Evolutionary conservation across 2,888 invertebrate genomes (phyloP), one percentile per base, ranked within the genome.

Genomic region (Lepidonotus clava): DNA sequence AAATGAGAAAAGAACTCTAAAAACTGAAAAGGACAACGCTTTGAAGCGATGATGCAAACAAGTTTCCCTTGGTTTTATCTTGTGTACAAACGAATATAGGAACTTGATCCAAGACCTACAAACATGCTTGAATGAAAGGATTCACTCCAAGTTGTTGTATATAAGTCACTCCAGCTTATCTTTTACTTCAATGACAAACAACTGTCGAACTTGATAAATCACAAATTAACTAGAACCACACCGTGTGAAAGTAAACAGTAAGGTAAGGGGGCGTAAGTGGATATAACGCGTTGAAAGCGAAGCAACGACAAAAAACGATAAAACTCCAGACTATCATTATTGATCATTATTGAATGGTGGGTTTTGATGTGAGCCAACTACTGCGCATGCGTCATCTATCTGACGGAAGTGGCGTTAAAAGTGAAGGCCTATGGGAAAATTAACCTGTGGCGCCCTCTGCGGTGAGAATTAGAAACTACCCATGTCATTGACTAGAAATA

Each of bases 401-500:
- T n/a, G n/a, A n/a, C n/a, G n/a, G n/a, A n/a, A 61, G 61, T 24
- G 24, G 61, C 28, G 24, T 61, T 61, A 61, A 61, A 61, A 71
- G 61, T 61, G 61, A 71, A 71, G 71, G 71, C 71, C 38, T 71
- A 71, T 32, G 71, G 71, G 71, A 36, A 71, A 71, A 11, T 46
- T 18, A 56, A 71, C 71, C 71, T 38, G 38, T 36, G 18, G 38
- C 38, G 71, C 34, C 71, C 71, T 38, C 71, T 71, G 34, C 36
- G 34, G 71, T 80, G 80, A 46, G 24, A 28, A 46, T 80, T 80
- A 80, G 80, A 80, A 46, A 80, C 80, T 80, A 80, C 80, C 80
- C 51, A 80, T 41, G 80, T 80, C 41, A 41, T 80, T 80, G 80
- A 80, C 80, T 80, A 80, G 80, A 80, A 80, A 51, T 80, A 80